A percentile compares a stretch with the other conserved stretches of the same genome.
These are phyloP conservation scores for Caenorhabditis imperialis DNA, from an alignment of 2,888 invertebrate species.

Conservation along the genomic window DNA sequence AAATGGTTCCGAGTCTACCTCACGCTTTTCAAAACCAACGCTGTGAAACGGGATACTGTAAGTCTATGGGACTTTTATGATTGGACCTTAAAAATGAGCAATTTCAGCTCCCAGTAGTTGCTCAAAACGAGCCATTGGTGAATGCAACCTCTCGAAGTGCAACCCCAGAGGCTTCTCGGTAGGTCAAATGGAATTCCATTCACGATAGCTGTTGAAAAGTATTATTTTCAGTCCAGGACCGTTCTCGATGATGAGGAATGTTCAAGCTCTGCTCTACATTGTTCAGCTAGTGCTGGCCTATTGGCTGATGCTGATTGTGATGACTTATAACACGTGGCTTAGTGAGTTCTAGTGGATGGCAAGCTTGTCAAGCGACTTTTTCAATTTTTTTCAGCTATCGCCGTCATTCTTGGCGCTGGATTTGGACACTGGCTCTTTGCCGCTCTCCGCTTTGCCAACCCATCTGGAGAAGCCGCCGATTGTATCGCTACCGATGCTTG, in stretches of 20 bases:
- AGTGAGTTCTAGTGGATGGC: too few species aligned
- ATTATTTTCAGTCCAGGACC: conserved; percentile 15
- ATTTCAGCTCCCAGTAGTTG: not conserved
- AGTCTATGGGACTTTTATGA: too few species aligned
- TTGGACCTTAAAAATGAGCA: not conserved
- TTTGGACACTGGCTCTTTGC: conserved; percentile 74
- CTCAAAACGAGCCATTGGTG: conserved; percentile 12
- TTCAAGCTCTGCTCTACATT: conserved; percentile 49
- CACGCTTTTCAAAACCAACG: not conserved
- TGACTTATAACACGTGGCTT: conserved; percentile 76
- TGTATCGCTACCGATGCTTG: conserved; percentile 68
- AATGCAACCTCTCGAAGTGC: not conserved
- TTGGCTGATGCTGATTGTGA: conserved; percentile 75
- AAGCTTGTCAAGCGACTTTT: too few species aligned
- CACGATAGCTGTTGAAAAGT: not conserved
- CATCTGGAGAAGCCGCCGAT: conserved; percentile 59
- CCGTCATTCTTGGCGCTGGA: conserved; percentile 71
- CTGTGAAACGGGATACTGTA: too few species aligned
- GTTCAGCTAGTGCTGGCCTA: conserved; percentile 73
- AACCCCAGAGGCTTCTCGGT: conserved; percentile 1
- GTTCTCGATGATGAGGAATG: conserved; percentile 22
- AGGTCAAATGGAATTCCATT: too few species aligned
- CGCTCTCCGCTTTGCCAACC: conserved; percentile 55
- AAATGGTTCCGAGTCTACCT: conserved; percentile 83
- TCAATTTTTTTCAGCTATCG: conserved; percentile 57